Evolutionary conservation across 2,113 vertebrate genomes (phyloP).

Genomic region (Meriones unguiculatus): DNA sequence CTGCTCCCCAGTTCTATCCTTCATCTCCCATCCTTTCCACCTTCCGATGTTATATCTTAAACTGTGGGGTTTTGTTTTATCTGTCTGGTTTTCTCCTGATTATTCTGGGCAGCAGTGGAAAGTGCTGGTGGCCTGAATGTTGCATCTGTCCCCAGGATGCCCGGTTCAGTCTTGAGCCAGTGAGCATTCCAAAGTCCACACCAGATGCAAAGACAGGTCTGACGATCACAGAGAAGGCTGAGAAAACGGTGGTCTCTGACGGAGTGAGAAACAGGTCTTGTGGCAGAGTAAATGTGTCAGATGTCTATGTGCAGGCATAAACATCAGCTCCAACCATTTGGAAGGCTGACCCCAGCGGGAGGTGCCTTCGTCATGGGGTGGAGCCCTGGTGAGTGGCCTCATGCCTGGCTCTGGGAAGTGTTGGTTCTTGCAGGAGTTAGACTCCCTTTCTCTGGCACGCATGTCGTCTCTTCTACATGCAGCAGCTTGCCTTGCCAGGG

Average conservation of each 20-base stretch:
- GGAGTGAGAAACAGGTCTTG: not conserved
- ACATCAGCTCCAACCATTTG: not conserved
- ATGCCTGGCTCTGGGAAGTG: too few species aligned
- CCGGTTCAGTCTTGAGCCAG: not conserved
- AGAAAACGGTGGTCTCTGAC: too few species aligned
- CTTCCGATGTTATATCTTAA: not conserved
- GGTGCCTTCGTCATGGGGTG: not conserved
- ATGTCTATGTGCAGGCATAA: not conserved
- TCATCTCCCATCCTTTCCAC: not conserved
- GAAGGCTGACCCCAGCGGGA: not conserved
- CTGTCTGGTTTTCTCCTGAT: not conserved
- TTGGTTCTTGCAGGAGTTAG: too few species aligned
- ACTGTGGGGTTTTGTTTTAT: not conserved
- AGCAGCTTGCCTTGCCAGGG: not conserved
- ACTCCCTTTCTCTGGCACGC: not conserved
- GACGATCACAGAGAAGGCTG: not conserved
- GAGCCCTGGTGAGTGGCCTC: rapidly evolving
- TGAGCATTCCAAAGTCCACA: not conserved
- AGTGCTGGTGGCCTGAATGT: not conserved
- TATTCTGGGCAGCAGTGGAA: not conserved
- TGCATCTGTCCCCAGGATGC: not conserved
- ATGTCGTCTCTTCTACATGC: not conserved
- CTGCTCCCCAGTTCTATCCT: too few species aligned
- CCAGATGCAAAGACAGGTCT: not conserved
- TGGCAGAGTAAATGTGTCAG: not conserved